These are phyloP conservation scores for Aproaerema taeniolella DNA, from an alignment of 2,888 invertebrate species.

Conservation along the genomic window DNA sequence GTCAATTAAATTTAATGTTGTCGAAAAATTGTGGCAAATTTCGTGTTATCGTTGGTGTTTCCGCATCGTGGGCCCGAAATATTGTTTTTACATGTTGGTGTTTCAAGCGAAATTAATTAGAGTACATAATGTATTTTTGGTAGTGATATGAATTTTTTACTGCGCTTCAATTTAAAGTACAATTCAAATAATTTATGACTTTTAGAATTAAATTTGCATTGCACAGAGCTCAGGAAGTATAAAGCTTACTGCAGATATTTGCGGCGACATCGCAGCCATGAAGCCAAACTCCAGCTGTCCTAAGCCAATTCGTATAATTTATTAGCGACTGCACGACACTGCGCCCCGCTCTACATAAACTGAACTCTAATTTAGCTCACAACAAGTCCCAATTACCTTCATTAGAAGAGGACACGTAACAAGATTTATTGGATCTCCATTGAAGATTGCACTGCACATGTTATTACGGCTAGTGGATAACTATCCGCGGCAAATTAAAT, in stretches of 20 bases:
- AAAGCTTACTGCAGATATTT: no score
- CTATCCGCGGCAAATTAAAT: slow-evolving; percentile 16
- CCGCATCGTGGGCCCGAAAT: slow-evolving; percentile 24
- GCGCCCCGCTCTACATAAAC: slow-evolving; percentile 15
- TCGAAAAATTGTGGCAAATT: slow-evolving; percentile 25
- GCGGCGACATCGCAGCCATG: background rate
- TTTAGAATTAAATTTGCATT: no score
- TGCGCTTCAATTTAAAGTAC: no score
- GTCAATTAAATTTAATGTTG: slow-evolving; percentile 38
- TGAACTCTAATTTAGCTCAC: slow-evolving; percentile 32
- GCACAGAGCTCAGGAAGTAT: no score
- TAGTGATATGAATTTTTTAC: background rate
- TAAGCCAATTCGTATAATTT: slow-evolving; percentile 32
- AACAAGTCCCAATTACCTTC: slow-evolving; percentile 32
- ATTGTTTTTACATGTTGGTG: slow-evolving; percentile 14
- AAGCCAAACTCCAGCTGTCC: background rate
- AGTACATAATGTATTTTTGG: background rate
- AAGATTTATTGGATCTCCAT: slow-evolving; percentile 22
- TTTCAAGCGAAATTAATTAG: background rate
- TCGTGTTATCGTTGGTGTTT: slow-evolving; percentile 19
- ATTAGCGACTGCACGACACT: slow-evolving; percentile 37
- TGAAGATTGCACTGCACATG: slow-evolving; percentile 25
- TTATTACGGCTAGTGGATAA: slow-evolving; percentile 24
- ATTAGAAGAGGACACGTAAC: slow-evolving; percentile 26
- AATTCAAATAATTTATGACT: no score